phyloP scores from a whole-genome alignment of 2,797 vertebrate species.

The Squalus acanthias region DNA sequence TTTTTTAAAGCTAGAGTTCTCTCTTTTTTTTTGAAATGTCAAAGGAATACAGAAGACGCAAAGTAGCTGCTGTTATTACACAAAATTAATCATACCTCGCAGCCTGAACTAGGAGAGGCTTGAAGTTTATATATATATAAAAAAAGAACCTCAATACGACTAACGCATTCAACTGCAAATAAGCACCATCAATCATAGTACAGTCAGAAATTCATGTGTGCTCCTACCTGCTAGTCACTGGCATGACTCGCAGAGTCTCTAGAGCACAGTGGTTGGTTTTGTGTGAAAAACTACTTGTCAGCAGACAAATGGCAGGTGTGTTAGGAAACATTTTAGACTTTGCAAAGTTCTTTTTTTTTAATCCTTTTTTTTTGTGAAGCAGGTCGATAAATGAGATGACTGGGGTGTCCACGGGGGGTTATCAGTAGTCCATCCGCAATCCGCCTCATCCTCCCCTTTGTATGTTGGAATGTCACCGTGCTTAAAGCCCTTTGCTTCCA shows the following conservation, averaged over 20 bases:
- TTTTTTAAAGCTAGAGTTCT: slow-evolving; percentile 23
- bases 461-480: background rate
- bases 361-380: background rate
- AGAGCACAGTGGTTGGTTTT: slow-evolving; percentile 55
- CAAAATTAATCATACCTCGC: slow-evolving; percentile 62
- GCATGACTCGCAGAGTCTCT: slow-evolving; percentile 68
- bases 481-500: slow-evolving; percentile 16
- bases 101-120: background rate
- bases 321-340: slow-evolving; percentile 37
- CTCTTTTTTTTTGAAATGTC: slow-evolving; percentile 40
- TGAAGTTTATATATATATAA: slow-evolving; percentile 13
- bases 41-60: slow-evolving; percentile 50
- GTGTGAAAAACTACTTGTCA: slow-evolving; percentile 38
- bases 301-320: slow-evolving; percentile 37
- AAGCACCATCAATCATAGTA: slow-evolving; percentile 77
- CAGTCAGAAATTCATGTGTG: slow-evolving; percentile 74
- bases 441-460: background rate
- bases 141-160: slow-evolving; percentile 20
- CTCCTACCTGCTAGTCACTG: slow-evolving; percentile 71
- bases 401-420: background rate
- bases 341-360: slow-evolving; percentile 21
- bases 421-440: background rate
- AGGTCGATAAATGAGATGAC: slow-evolving; percentile 9
- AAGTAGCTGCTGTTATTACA: slow-evolving; percentile 56
- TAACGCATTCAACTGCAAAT: slow-evolving; percentile 62